Base-by-base conservation (phyloP, 1,140 invertebrate species). In the Pomacea maculata region DNA sequence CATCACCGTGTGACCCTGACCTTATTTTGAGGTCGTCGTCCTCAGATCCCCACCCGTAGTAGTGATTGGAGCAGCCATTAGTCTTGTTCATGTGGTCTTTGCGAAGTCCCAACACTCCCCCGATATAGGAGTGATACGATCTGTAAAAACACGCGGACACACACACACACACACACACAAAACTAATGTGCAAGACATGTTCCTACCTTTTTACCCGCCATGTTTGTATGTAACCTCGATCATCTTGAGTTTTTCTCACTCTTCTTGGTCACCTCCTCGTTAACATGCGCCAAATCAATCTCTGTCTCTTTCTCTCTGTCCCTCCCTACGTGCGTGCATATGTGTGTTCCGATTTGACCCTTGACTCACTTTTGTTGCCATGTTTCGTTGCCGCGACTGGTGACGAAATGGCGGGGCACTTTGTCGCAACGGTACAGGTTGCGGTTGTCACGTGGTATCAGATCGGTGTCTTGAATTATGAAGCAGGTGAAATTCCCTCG, bases 391-490 rank as follows among this genome's bases (percentile, higher is more conserved):
- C 79, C 79, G 25, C 54, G 63, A 25, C 52, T 96, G 1, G 97
- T 96, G 55, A 96, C 97, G 95, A 99, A 96, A 79, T 92, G 91
- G 52, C 89, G 74, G 3, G 91, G 90, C 67, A 88, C 84, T 81
- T 95, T 93, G 6, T 95, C 95, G 92, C 97, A 98, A 64, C 73
- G 73, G 92, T 99, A 98, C n/a, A 98, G 90, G 92, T 98, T 98
- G 81, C 95, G 92, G 87, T 97, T 96, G 92, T 98, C 95, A 87
- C 97, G 95, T 9, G 97, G 97, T 86, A 98, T 91, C 75, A 98
- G 93, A 91, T 98, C 97, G 55, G 98, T 96, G 91, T 98, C 97
- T 92, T 98, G 97, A 91, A 98, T 97, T 83, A 98, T 95, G 91
- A 97, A 98, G 92, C 97, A 98, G 86, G 96, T 94, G 92, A 95